Conservation (phyloP, 2,113 vertebrate genomes). For the Rhinolophus sinicus region DNA sequence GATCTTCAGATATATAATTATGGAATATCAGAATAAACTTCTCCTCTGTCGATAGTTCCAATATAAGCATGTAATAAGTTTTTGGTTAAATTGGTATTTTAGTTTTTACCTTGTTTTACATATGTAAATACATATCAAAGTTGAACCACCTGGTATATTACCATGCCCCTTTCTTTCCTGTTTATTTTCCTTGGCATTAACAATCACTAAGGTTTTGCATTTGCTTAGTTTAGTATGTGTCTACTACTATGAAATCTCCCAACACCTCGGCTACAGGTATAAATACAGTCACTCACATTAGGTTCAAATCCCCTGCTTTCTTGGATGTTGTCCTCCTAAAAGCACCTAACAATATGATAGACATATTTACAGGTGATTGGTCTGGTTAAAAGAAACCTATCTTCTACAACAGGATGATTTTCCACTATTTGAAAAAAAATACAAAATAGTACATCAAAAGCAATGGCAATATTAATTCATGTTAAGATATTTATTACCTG, state of each 20-base stretch:
- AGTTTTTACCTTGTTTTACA: not conserved
- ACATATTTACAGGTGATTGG: not conserved
- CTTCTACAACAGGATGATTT: not conserved
- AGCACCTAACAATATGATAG: not conserved
- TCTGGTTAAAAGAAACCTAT: not conserved
- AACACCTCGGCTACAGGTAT: not conserved
- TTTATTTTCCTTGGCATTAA: not conserved
- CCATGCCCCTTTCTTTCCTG: not conserved
- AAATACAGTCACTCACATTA: not conserved
- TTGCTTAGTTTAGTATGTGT: not conserved
- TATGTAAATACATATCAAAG: not conserved
- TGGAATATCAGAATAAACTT: not conserved
- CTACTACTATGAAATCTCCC: not conserved
- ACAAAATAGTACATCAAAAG: conserved; percentile 39
- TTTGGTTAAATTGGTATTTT: not conserved
- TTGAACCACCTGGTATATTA: not conserved
- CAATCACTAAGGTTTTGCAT: not conserved
- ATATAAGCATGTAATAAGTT: not conserved
- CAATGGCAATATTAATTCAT: not conserved
- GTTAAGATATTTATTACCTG: conserved; percentile 88
- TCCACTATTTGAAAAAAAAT: not conserved
- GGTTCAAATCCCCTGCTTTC: not conserved
- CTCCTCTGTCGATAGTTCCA: not conserved
- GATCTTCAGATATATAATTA: not conserved
- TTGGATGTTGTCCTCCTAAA: not conserved